Evolutionary conservation across 2,888 invertebrate genomes (phyloP), one percentile per base, ranked within the genome.

Genomic region (Lasioglossum morio): DNA sequence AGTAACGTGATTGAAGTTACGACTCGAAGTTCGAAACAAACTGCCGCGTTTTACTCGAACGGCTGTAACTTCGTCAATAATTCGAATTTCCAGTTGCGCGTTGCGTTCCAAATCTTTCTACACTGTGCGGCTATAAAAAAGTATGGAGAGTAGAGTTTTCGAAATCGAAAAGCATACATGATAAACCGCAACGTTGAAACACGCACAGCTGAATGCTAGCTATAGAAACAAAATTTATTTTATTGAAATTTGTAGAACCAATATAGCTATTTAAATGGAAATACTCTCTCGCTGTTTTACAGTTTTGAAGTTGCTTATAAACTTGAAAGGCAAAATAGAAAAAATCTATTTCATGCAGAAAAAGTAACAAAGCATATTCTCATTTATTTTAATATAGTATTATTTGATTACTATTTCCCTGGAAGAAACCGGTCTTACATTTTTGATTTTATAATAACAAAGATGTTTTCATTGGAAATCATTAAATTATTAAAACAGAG

Each of bases 41-140:
- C 63, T 30, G 63, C 30, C 19, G 8, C 63, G 63, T 30, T 63
- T 63, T 30, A 63, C 3, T 63, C 16, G 19, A 30, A 19, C 30
- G 30, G 30, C 63, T 16, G 30, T 63, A 63, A 63, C 63, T 63
- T 63, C 30, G 63, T 63, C 63, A 63, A 63, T 34, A 63, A 63
- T 63, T 63, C n/a, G 57, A 57, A 57, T 57, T n/a, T 57, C 30
- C 63, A 19, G 19, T 30, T 30, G 30, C 30, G 7, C 63, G 30
- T 30, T 63, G 8, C 63, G 14, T 63, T 30, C 19, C 30, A 5
- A 63, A 63, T 19, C 30, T 8, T 63, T 63, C 30, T 16, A 12
- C 27, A 0, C 60, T 5, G 30, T 5, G 30, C 63, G 27, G 16
- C 63, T 19, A 16, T 30, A 16, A 14, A 30, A 34, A 30, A 8